phyloP scores from a whole-genome alignment of 2,113 vertebrate species.

The Pachycephala philippinensis region DNA sequence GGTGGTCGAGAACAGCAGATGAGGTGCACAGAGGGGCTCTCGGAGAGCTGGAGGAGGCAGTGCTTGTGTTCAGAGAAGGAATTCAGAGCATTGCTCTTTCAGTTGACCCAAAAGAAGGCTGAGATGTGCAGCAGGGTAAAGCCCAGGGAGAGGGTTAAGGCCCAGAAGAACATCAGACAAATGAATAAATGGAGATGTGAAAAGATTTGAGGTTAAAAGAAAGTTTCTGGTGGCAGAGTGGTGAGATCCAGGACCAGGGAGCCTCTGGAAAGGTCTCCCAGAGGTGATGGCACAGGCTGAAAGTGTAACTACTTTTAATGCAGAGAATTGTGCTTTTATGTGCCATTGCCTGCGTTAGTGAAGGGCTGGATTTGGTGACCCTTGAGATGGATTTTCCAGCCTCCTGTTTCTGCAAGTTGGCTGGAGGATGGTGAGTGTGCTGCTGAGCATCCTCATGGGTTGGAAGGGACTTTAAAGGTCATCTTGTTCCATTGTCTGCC shows the following conservation, averaged over 20 bases:
- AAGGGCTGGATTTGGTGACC: not conserved
- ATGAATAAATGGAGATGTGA: not conserved
- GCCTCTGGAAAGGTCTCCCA: not conserved
- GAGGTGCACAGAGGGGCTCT: not conserved
- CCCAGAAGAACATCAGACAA: rapidly evolving
- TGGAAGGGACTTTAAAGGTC: not conserved
- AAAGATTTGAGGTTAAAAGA: not conserved
- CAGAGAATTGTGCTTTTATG: not conserved
- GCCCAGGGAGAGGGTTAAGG: not conserved
- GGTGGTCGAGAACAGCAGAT: rapidly evolving
- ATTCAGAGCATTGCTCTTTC: not conserved
- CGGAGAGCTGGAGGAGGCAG: not conserved
- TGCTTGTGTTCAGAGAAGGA: not conserved
- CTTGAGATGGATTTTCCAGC: not conserved
- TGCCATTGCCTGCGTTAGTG: not conserved
- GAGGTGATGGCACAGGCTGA: not conserved
- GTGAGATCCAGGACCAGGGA: not conserved
- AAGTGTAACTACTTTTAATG: not conserved
- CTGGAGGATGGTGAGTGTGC: not conserved
- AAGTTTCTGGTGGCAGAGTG: not conserved
- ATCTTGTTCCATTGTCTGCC: rapidly evolving
- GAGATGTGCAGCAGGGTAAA: not conserved
- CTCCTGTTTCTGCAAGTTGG: not conserved
- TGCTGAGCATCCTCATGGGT: not conserved
- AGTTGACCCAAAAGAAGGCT: not conserved